phyloP scores from a whole-genome alignment of 2,797 vertebrate species.

The Fistularia tabacaria region DNA sequence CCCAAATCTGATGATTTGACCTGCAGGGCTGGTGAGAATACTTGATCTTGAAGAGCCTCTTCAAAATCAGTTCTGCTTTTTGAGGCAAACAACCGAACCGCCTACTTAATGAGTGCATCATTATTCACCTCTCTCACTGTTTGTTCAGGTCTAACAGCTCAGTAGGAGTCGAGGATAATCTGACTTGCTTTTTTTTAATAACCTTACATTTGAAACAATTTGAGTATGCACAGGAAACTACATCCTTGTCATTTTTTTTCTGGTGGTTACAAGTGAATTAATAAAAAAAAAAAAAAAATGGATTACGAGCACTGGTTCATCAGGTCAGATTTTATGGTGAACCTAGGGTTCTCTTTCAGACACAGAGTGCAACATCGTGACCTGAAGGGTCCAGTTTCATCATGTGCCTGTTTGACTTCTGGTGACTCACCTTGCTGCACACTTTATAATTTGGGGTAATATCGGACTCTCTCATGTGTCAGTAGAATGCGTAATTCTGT shows the following conservation, averaged over 20 bases:
- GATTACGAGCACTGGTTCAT: too few species aligned
- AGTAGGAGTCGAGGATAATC: not conserved
- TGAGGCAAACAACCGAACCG: conserved; percentile 41
- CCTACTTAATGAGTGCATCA: conserved; percentile 57
- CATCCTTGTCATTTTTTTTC: not conserved
- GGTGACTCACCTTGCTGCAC: conserved; percentile 7
- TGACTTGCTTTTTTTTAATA: conserved; percentile 2
- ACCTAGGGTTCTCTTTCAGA: too few species aligned
- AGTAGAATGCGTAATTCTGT: conserved; percentile 47
- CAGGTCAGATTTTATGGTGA: too few species aligned
- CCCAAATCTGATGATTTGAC: conserved; percentile 42
- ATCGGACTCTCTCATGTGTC: conserved; percentile 53
- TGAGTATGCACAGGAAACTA: too few species aligned
- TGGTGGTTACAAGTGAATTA: not conserved
- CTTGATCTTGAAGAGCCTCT: conserved; percentile 30
- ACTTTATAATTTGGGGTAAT: conserved; percentile 31
- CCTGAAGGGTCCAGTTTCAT: not conserved
- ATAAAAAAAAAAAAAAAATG: too few species aligned
- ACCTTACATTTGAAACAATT: conserved; percentile 5
- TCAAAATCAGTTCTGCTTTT: conserved; percentile 51
- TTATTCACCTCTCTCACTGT: conserved; percentile 41
- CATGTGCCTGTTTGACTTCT: not conserved
- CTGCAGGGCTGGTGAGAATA: conserved; percentile 33
- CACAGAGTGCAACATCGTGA: too few species aligned
- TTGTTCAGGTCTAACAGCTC: conserved; percentile 1